Percentiles rank a stretch among this genome's conserved stretches.
phyloP scores from a whole-genome alignment of 2,797 vertebrate species.

The Sardinella longiceps region DNA sequence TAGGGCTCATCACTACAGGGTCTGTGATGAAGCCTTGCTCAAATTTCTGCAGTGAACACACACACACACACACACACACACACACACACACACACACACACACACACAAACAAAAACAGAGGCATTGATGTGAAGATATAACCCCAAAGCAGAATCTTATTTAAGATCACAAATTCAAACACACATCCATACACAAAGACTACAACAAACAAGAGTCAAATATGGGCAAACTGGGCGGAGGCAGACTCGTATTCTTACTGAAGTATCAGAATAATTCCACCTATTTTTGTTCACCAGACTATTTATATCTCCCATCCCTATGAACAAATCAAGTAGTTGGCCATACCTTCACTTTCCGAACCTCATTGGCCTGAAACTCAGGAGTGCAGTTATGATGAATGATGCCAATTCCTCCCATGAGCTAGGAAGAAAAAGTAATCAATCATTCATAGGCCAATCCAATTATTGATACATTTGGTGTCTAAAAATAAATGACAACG shows the following conservation, averaged over 20 bases:
- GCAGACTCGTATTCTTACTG: too few species aligned
- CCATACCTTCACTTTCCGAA: slow-evolving; percentile 90
- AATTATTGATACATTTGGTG: not conserved
- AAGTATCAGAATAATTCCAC: too few species aligned
- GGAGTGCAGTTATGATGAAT: slow-evolving; percentile 95
- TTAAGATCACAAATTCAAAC: not conserved
- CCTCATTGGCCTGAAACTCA: slow-evolving; percentile 94
- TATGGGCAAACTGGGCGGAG: too few species aligned
- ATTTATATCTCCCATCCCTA: too few species aligned
- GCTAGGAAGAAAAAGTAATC: slow-evolving; percentile 65
- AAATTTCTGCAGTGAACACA: slow-evolving; percentile 80
- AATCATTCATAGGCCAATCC: slow-evolving; percentile 35
- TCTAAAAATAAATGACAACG: slow-evolving; percentile 8
- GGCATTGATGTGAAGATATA: too few species aligned
- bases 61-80: slow-evolving; percentile 25
- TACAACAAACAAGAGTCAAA: not conserved
- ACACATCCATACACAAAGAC: not conserved
- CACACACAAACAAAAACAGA: too few species aligned
- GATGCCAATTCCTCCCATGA: slow-evolving; percentile 95
- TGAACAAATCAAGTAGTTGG: not conserved
- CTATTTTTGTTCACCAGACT: too few species aligned
- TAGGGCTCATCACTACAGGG: slow-evolving; percentile 89
- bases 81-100: slow-evolving; percentile 10
- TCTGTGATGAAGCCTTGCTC: slow-evolving; percentile 95
- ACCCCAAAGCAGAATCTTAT: not conserved